phyloP scores from a whole-genome alignment of 2,888 invertebrate species.

The Phymatocera aterrima region DNA sequence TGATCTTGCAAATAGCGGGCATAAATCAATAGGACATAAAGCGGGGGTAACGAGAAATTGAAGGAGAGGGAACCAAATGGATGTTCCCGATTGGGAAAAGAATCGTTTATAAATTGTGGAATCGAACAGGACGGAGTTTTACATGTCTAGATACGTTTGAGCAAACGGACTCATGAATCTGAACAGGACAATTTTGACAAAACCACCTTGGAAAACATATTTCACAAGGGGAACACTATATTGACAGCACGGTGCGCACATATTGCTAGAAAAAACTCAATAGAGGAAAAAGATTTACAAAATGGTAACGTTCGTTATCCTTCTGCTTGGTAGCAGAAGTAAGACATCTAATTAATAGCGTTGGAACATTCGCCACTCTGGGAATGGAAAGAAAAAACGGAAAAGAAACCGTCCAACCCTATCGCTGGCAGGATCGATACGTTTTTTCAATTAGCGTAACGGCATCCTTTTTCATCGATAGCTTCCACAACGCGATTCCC shows the following conservation, averaged over 20 bases:
- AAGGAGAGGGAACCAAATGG: slow-evolving; percentile 69
- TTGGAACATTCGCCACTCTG: neutral
- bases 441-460: slow-evolving; percentile 41
- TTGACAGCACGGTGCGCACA: neutral
- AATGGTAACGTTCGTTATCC: neutral
- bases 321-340: neutral
- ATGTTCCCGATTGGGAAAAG: slow-evolving; percentile 72
- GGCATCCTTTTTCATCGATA: slow-evolving; percentile 34
- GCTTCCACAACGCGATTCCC: slow-evolving; percentile 21
- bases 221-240: neutral
- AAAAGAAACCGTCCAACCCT: slow-evolving; percentile 17
- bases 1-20: slow-evolving; percentile 72
- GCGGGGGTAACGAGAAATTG: slow-evolving; percentile 69
- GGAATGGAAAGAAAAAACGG: neutral
- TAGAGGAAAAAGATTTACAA: neutral
- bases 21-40: slow-evolving; percentile 68
- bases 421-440: slow-evolving; percentile 25
- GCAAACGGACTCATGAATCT: slow-evolving; percentile 10
- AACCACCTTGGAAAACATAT: neutral
- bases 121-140: slow-evolving; percentile 62
- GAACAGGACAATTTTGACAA: neutral
- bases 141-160: slow-evolving; percentile 58
- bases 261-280: neutral
- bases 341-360: neutral
- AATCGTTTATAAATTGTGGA: slow-evolving; percentile 71